Evolutionary conservation across 2,888 invertebrate genomes (phyloP).

Genomic region (Acronicta leporina): DNA sequence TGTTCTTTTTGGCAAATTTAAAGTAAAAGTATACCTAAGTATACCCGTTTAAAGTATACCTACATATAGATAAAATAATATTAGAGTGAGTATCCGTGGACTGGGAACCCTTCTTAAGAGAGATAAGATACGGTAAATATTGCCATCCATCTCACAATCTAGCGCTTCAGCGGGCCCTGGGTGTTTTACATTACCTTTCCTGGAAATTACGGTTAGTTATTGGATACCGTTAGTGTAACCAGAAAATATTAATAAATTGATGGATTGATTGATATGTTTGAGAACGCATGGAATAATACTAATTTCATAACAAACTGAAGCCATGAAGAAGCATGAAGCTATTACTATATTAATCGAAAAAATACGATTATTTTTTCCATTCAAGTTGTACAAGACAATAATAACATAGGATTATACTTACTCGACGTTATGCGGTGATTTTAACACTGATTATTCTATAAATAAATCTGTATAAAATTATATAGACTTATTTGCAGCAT

Average conservation of each 20-base stretch:
- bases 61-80: conserved; percentile 61
- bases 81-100: conserved; percentile 55
- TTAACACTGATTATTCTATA: conserved; percentile 33
- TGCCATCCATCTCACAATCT: not conserved
- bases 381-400: conserved; percentile 54
- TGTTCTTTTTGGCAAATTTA: conserved; percentile 72
- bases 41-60: conserved; percentile 61
- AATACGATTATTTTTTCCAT: conserved; percentile 25
- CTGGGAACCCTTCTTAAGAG: conserved; percentile 14
- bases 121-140: not conserved
- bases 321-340: not conserved
- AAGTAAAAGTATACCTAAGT: no score
- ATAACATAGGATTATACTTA: conserved; percentile 51
- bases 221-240: conserved; percentile 54
- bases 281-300: conserved; percentile 11
- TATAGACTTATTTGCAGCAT: conserved; percentile 42
- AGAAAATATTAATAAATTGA: conserved; percentile 59
- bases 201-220: no score
- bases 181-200: conserved; percentile 58
- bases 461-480: conserved; percentile 27
- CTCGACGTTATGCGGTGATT: conserved; percentile 38
- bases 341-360: conserved; percentile 7
- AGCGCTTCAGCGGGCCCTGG: conserved; percentile 20
- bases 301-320: conserved; percentile 13
- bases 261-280: conserved; percentile 4